Evolutionary conservation across 2,797 vertebrate species (phyloP).

Genomic region (Rhinogobio ventralis): DNA sequence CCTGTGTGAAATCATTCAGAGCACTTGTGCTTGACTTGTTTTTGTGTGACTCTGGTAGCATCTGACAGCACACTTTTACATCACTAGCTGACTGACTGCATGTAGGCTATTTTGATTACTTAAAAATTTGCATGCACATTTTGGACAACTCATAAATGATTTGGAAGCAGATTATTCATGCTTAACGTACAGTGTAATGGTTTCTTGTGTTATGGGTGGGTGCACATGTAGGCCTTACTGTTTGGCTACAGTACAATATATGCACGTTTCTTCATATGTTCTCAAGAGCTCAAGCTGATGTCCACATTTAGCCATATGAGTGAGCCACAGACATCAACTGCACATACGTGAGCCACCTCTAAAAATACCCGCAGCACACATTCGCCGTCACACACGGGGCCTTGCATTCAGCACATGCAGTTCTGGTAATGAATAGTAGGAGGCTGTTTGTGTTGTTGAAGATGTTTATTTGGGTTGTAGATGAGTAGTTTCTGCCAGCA

Average conservation of each 20-base stretch:
- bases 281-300: neutral
- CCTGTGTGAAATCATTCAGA: neutral
- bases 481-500: neutral
- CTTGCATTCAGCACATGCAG: constrained; percentile 42
- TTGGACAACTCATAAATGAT: neutral
- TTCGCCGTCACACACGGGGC: constrained; percentile 4
- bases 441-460: constrained; percentile 11
- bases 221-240: neutral
- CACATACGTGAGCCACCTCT: constrained; percentile 35
- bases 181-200: neutral
- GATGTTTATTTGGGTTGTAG: constrained; percentile 8
- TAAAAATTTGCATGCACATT: neutral
- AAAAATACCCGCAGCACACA: constrained; percentile 46
- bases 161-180: neutral
- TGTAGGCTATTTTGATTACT: neutral
- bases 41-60: neutral
- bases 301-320: constrained; percentile 14
- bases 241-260: neutral
- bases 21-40: neutral
- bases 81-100: neutral
- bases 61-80: neutral
- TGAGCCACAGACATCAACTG: constrained; percentile 37
- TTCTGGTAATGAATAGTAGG: constrained; percentile 19
- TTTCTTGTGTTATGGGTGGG: neutral
- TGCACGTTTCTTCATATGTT: neutral